These are phyloP conservation scores for Cherax destructor DNA, from an alignment of 1,140 invertebrate species.

Conservation along the genomic window DNA sequence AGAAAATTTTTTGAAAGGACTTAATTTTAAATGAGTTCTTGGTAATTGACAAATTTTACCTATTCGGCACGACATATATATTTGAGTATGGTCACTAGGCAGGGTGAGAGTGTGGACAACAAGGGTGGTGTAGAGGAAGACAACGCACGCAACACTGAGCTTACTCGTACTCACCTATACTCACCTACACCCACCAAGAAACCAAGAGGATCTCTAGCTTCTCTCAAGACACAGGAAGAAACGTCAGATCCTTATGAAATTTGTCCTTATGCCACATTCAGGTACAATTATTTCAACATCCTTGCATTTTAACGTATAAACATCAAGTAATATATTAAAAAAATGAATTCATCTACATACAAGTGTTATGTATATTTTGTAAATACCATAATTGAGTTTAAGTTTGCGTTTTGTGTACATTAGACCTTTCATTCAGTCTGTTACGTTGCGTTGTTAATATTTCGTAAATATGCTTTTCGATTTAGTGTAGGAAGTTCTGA, in stretches of 20 bases:
- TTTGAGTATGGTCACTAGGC: slow-evolving; percentile 22
- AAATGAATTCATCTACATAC: no score
- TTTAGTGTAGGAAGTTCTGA: slow-evolving; percentile 59
- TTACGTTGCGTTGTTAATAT: background rate
- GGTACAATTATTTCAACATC: slow-evolving; percentile 1
- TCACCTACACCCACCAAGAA: slow-evolving; percentile 64
- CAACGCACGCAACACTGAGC: slow-evolving; percentile 56
- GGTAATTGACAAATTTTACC: no score
- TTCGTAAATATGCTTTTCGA: background rate
- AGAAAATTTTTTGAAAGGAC: no score
- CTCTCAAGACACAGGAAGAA: slow-evolving; percentile 62
- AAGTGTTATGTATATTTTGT: no score
- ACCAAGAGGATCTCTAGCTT: slow-evolving; percentile 51
- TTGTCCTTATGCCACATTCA: slow-evolving; percentile 67
- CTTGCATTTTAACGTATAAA: no score
- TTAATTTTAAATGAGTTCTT: no score
- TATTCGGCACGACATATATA: no score
- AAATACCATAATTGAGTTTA: no score
- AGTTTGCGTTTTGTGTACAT: no score
- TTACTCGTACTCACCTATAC: slow-evolving; percentile 54
- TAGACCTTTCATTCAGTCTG: background rate
- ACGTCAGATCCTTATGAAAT: slow-evolving; percentile 65
- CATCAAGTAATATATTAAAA: no score
- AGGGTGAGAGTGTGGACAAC: slow-evolving; percentile 47
- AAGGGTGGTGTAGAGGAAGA: slow-evolving; percentile 39